Base-by-base conservation (phyloP, 2,797 vertebrate genomes). In the Spea hammondii region DNA sequence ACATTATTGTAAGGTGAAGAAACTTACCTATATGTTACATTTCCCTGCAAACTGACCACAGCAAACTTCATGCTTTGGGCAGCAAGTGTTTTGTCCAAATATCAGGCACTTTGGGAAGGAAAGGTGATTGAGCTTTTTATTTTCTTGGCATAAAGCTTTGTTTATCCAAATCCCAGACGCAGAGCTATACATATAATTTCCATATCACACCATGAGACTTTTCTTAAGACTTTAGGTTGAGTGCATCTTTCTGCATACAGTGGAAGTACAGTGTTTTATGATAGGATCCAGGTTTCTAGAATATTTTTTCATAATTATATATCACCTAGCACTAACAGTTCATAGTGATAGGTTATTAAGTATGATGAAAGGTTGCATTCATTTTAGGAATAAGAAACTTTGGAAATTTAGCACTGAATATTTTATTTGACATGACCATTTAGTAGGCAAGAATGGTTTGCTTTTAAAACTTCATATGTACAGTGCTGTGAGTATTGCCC, bases 11-110 rank as follows among this genome's bases (percentile, higher is more conserved):
- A 32, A 2, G 32, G 32, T 32, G 32, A 32, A 32, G 32, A 32
- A 32, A 32, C 32, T 32, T 3, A 32, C 1, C 32, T 32, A 32
- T 32, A 32, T 32, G 32, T 32, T 78, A 65, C 71, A 50, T 65
- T n/a, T 66, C 54, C 59, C 47, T 78, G 62, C 65, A 78, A 78
- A 78, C 48, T 48, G 72, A 32, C n/a, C 62, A 60, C 69, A 66
- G 69, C 44, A 55, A 46, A 66, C 70, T 57, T 74, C 65, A 54
- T 10, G 11, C 65, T 47, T 71, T 62, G 46, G 65, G 74, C 77
- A 74, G 67, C 77, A 74, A 71, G 73, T 79, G 77, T 67, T 73
- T 68, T 79, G 70, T 74, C 71, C 50, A 14, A 66, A 66, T 32
- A 66, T 13, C 65, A 79, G 71, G 57, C 64, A 54, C 69, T 74